phyloP scores from a whole-genome alignment of 2,888 invertebrate genomes.

The Plebejus melissa region DNA sequence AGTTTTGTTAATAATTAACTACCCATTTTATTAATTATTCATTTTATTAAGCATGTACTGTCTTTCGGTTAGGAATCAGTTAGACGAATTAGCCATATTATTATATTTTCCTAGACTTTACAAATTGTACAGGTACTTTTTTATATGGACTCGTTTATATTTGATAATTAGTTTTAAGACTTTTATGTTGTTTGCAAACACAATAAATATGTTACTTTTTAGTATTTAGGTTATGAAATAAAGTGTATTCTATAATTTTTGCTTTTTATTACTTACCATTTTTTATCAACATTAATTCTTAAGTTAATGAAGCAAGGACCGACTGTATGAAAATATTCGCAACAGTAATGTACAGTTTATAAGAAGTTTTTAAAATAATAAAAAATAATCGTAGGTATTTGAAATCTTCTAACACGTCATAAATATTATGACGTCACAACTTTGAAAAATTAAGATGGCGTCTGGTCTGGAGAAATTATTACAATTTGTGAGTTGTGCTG shows the following conservation, averaged over 20 bases:
- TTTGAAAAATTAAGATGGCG: neutral
- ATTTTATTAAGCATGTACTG: conserved; percentile 38
- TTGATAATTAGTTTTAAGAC: conserved; percentile 28
- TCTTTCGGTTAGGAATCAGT: conserved; percentile 33
- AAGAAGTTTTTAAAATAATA: neutral
- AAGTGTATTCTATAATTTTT: neutral
- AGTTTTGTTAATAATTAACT: conserved; percentile 62
- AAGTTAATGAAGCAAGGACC: too few relatives aligned
- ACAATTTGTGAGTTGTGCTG: neutral
- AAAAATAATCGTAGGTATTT: neutral
- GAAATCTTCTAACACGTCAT: neutral
- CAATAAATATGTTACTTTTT: neutral
- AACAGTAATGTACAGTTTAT: neutral
- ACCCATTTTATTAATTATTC: conserved; percentile 52
- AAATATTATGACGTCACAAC: neutral
- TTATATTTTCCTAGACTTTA: neutral
- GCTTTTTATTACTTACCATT: neutral
- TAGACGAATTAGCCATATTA: neutral
- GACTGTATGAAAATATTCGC: neutral
- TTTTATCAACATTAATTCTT: neutral
- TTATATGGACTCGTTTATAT: conserved; percentile 68
- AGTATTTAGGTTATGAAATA: neutral
- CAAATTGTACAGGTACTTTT: conserved; percentile 63
- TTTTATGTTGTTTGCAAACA: conserved; percentile 4
- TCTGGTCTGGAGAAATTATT: neutral